Evolutionary conservation across 2,797 vertebrate genomes (phyloP), one percentile per base, ranked within the genome.

Genomic region (Chloroceryle amazona): DNA sequence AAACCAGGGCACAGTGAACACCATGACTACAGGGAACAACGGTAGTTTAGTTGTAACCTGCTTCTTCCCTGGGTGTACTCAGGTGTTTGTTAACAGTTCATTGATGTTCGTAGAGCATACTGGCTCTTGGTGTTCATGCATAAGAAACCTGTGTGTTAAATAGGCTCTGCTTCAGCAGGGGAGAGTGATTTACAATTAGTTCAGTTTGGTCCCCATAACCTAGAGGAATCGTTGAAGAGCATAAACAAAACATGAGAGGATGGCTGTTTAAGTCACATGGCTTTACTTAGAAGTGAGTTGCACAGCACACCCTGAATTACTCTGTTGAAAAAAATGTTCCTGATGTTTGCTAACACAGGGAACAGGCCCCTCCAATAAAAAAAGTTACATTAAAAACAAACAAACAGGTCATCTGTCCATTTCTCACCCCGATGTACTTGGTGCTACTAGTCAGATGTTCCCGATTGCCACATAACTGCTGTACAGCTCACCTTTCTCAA

Each of bases 261-360:
- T 13, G 3, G 80, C 96, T 90, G 58, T 88, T 86, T 66, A 79
- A 95, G 81, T 94, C 91, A 95, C 90, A 90, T 60, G 0, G 61
- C 73, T 94, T 97, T 97, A 95, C 93, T 96, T 37, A 9, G 74
- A 11, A 35, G 75, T 8, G 31, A 93, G 58, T 66, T n/a, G 70
- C 82, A 83, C 5, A 0, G 95, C 92, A 91, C 63, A 67, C 89
- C 20, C 2, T 4, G 47, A 67, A 71, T 57, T 61, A 68, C 67
- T 71, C 8, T 3, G 63, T 55, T 80, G 9, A 78, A 90, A 94
- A 96, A 61, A 31, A 1, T 52, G 26, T 21, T 71, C 67, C 52
- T 74, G 78, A 54, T 1, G 0, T 72, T 33, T 55, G 62, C 92
- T 90, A 79, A 73, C 9, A 29, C 3, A 3, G 1, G 11, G 41